A percentile compares a stretch with the other conserved stretches of the same genome.
These are phyloP conservation scores for Chironex yamaguchii DNA, from an alignment of 30 jellyfish, hydroid and myxozoan genomes.

Conservation along the genomic window DNA sequence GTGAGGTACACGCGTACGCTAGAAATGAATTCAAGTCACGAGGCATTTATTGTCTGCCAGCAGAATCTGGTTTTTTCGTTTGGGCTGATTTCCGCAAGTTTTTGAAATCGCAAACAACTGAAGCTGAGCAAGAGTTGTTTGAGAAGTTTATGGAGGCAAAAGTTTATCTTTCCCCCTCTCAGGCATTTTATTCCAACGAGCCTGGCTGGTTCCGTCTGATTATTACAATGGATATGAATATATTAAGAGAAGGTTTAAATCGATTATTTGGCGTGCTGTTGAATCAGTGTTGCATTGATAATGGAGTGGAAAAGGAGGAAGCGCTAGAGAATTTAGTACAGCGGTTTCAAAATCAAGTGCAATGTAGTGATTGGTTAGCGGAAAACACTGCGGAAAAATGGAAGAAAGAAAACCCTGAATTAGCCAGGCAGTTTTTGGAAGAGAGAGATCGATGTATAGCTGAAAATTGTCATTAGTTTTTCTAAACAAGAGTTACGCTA, in stretches of 20 bases:
- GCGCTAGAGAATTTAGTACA: conserved; percentile 61
- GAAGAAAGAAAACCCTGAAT: conserved; percentile 79
- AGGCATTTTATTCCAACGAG: conserved; percentile 71
- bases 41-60: conserved; percentile 21
- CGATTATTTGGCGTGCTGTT: conserved; percentile 39
- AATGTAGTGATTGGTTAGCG: conserved; percentile 71
- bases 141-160: conserved; percentile 56
- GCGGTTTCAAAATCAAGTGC: conserved; percentile 45
- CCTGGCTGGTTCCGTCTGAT: conserved; percentile 86
- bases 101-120: conserved; percentile 18
- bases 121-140: conserved; percentile 69
- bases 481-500: too few relatives aligned
- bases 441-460: too few relatives aligned
- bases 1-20: conserved; percentile 27
- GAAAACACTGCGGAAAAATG: conserved; percentile 88
- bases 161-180: conserved; percentile 70
- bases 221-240: conserved; percentile 17
- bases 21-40: conserved; percentile 19
- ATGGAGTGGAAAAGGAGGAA: not conserved
- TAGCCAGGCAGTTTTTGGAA: conserved; percentile 59
- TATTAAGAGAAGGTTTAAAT: conserved; percentile 24
- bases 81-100: conserved; percentile 69
- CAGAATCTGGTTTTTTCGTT: conserved; percentile 70
- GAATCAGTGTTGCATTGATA: not conserved
- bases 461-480: too few relatives aligned